Base-by-base conservation (phyloP, 1,140 invertebrate genomes). In the Neelides sp. region DNA sequence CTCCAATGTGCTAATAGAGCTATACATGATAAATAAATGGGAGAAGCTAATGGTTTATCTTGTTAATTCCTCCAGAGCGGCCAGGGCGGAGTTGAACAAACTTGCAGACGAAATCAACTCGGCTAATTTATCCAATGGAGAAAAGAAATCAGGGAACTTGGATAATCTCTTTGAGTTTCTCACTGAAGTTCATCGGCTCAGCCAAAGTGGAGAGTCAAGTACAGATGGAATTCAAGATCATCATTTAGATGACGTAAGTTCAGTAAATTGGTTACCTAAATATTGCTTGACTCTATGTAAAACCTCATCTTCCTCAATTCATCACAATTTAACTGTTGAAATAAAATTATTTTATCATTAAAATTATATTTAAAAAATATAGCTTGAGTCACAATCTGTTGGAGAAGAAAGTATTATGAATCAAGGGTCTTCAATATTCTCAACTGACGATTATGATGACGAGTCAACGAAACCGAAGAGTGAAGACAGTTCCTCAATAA, bases 111-210 rank as follows among this genome's bases (percentile, higher is more conserved):
- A 83, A 53, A 68, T 83, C 54, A 83, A 82, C 65, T 73, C 42
- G 34, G 44, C 44, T 63, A 64, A 50, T 27, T 45, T 13, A 52
- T 48, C 37, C 26, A 32, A 35, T 15, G 40, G 53, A 42, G 63
- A 63, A 26, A 58, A 57, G 20, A 58, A 57, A 46, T 53, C 17
- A n/a, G 81, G 93, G 0, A 88, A 93, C 65, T 71, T 95, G 42
- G 90, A 95, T 66, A 89, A 91, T 69, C 73, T 95, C 61, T 95
- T 94, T 68, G 85, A 85, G 40, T 95, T 95, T 65, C 71, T 95
- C 7, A 84, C 84, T 0, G 85, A 90, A 52, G 78, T 86, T 13
- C 81, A 85, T 13, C 71, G 72, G 2, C 68, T 64, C 17, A 61
- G 75, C 66, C 66, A 69, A 34, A 72, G 13, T 23, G 10, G 13